These are phyloP conservation scores for Atethmia centrago DNA, from an alignment of 2,888 invertebrate species.

Conservation along the genomic window DNA sequence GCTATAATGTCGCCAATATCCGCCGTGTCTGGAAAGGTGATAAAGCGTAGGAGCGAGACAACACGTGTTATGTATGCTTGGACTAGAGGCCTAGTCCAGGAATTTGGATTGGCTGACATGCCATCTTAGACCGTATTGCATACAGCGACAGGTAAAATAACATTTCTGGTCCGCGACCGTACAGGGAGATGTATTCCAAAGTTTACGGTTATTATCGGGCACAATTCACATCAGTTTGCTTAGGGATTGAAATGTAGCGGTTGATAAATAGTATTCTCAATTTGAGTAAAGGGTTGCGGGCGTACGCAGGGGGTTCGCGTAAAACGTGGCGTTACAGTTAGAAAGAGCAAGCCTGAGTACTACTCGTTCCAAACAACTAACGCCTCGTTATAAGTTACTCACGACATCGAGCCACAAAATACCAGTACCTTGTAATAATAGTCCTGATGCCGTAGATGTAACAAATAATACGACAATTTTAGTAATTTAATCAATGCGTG, in stretches of 20 bases:
- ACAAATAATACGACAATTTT: slow-evolving; percentile 37
- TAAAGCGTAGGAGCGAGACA: background rate
- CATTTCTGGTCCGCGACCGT: slow-evolving; percentile 9
- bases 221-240: background rate
- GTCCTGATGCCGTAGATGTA: slow-evolving; percentile 50
- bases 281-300: background rate
- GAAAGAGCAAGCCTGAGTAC: background rate
- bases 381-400: slow-evolving; percentile 12
- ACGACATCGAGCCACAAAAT: slow-evolving; percentile 32
- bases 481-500: slow-evolving; percentile 16
- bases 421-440: slow-evolving; percentile 43
- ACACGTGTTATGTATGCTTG: too few species aligned
- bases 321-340: background rate
- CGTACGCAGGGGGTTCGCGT: background rate
- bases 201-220: background rate
- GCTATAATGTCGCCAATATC: background rate
- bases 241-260: background rate
- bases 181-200: background rate
- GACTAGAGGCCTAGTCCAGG: too few species aligned
- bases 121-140: background rate
- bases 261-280: background rate
- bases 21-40: background rate
- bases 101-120: background rate
- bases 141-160: background rate
- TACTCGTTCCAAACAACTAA: slow-evolving; percentile 12